Conservation (phyloP, 1,140 invertebrate species). For the Lepidotrigona ventralis region DNA sequence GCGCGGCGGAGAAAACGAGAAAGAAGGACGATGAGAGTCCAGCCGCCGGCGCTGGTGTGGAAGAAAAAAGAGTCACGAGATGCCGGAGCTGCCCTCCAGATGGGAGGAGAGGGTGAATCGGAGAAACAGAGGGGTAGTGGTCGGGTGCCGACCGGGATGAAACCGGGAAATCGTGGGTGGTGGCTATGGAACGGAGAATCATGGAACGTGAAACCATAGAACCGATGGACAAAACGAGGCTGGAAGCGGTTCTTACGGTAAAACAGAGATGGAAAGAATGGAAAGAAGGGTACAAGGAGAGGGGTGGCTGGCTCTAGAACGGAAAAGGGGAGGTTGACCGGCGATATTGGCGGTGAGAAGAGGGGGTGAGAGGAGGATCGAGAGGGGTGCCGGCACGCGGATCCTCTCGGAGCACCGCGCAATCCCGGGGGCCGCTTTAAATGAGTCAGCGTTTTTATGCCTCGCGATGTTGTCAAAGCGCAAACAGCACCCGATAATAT, state of each 20-base stretch:
- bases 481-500: conserved; percentile 80
- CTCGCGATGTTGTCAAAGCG: conserved; percentile 80
- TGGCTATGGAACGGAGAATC: background rate
- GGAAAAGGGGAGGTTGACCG: conserved; percentile 52
- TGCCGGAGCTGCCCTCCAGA: conserved; percentile 47
- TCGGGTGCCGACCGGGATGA: conserved; percentile 25
- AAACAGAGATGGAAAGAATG: conserved; percentile 15
- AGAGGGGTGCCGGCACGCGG: conserved; percentile 68
- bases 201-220: conserved; percentile 36
- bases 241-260: background rate
- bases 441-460: conserved; percentile 82
- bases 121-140: conserved; percentile 49
- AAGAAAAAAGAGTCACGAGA: conserved; percentile 76
- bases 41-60: conserved; percentile 64
- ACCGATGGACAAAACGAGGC: conserved; percentile 51
- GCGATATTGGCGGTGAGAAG: conserved; percentile 56
- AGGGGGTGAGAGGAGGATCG: conserved; percentile 49
- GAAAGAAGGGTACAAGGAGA: conserved; percentile 18
- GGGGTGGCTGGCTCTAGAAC: conserved; percentile 28
- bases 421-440: conserved; percentile 80
- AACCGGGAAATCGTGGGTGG: conserved; percentile 27
- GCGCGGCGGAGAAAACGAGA: conserved; percentile 44
- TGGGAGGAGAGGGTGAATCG: conserved; percentile 32
- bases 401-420: conserved; percentile 68
- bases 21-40: conserved; percentile 56